phyloP scores from a whole-genome alignment of 2,888 invertebrate genomes.

The Macropis europaea region DNA sequence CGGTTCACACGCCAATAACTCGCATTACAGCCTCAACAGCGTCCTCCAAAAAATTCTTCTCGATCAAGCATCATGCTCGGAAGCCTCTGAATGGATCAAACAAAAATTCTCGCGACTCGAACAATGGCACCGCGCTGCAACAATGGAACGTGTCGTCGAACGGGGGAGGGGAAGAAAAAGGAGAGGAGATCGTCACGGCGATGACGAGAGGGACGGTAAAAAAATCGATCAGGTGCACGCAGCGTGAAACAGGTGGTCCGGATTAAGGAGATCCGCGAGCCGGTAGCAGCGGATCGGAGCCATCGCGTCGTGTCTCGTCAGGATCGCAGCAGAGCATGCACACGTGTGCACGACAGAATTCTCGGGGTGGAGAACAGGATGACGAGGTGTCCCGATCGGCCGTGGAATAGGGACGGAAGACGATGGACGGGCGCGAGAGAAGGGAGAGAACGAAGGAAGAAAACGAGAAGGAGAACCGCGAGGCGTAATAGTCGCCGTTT shows the following conservation, averaged over 20 bases:
- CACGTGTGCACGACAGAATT: slow-evolving; percentile 37
- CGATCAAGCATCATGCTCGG: too few relatives aligned
- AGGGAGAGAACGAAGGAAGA: background rate
- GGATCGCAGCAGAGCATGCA: slow-evolving; percentile 30
- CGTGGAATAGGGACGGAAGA: background rate
- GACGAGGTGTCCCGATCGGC: background rate
- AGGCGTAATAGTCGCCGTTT: background rate
- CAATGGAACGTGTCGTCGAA: too few relatives aligned
- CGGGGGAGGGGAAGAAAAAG: too few relatives aligned
- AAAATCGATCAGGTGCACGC: slow-evolving; percentile 27
- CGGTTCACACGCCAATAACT: too few relatives aligned
- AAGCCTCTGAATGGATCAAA: too few relatives aligned
- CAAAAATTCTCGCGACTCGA: background rate
- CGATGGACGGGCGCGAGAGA: background rate
- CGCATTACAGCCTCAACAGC: too few relatives aligned
- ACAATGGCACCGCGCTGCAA: too few relatives aligned
- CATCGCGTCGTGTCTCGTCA: slow-evolving; percentile 45
- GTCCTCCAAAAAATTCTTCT: too few relatives aligned
- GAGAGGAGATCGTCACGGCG: too few relatives aligned
- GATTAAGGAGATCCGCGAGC: slow-evolving; percentile 7
- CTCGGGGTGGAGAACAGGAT: background rate
- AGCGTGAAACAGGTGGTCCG: slow-evolving; percentile 48
- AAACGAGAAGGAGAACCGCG: background rate
- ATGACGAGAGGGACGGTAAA: background rate
- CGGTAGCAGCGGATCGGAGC: slow-evolving; percentile 48